A percentile compares a stretch with the other conserved stretches of the same genome.
Conservation (phyloP, 2,797 vertebrate species). For the Rachycentron canadum region DNA sequence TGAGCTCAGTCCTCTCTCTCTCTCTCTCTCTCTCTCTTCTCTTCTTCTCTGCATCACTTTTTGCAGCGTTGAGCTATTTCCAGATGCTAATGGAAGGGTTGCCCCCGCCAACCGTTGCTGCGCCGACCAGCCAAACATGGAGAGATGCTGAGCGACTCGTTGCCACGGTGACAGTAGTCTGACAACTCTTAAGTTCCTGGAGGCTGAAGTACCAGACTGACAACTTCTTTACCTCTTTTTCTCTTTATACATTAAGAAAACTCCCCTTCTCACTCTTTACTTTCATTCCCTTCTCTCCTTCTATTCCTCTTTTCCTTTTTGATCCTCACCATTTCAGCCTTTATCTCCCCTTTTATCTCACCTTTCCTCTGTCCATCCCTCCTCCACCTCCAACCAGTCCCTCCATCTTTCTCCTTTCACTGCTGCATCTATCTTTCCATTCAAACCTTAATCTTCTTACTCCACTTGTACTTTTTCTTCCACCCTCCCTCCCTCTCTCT, state of each 20-base stretch:
- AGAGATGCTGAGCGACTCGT: conserved; percentile 77
- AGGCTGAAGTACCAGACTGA: conserved; percentile 50
- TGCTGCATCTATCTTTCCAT: not conserved
- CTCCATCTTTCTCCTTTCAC: not conserved
- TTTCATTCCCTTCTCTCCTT: not conserved
- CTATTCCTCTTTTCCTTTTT: not conserved
- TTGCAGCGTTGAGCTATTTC: conserved; percentile 74
- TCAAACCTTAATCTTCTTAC: conserved; percentile 31
- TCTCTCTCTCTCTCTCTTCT: too few relatives aligned
- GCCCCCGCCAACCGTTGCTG: conserved; percentile 63
- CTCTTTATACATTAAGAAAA: not conserved
- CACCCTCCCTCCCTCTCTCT: not conserved
- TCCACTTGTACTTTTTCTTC: conserved; percentile 16
- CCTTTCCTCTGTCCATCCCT: not conserved
- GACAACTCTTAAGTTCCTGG: conserved; percentile 69
- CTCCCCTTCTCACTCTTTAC: not conserved
- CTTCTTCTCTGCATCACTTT: not conserved
- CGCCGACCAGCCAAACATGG: conserved; percentile 64
- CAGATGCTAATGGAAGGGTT: conserved; percentile 82
- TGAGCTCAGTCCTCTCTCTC: not conserved
- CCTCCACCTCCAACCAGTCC: not conserved
- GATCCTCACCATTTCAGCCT: too few relatives aligned
- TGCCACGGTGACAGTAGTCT: conserved; percentile 70
- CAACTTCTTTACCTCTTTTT: not conserved
- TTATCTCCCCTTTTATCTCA: not conserved